These are phyloP conservation scores for Carposina sasakii DNA, from an alignment of 1,140 invertebrate species.

Conservation along the genomic window DNA sequence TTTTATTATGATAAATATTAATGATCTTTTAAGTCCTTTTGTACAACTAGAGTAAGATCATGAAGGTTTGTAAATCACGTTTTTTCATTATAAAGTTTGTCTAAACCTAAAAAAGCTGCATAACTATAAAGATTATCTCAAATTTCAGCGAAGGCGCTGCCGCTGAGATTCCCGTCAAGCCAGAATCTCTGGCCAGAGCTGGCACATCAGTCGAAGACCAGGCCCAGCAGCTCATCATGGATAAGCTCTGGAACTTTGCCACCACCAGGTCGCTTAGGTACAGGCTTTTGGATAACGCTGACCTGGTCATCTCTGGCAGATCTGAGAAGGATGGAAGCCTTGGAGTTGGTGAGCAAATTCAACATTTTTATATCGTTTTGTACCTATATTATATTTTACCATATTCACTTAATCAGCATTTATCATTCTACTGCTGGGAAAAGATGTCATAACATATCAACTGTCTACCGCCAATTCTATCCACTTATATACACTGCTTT, in stretches of 20 bases:
- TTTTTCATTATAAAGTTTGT: too few species aligned
- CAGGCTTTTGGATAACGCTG: slow-evolving; percentile 81
- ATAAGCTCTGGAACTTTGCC: slow-evolving; percentile 83
- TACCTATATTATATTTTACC: slow-evolving; percentile 1
- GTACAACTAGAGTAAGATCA: too few species aligned
- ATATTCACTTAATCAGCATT: background rate
- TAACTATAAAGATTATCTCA: slow-evolving; percentile 7
- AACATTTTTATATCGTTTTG: too few species aligned
- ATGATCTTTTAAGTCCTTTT: too few species aligned
- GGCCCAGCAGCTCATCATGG: slow-evolving; percentile 78
- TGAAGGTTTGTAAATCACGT: too few species aligned
- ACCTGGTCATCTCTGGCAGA: slow-evolving; percentile 80
- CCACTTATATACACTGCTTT: too few species aligned
- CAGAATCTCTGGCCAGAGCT: slow-evolving; percentile 54
- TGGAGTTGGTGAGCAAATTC: slow-evolving; percentile 73
- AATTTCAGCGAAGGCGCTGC: slow-evolving; percentile 51
- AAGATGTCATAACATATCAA: too few species aligned
- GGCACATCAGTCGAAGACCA: slow-evolving; percentile 79
- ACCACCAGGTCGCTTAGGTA: slow-evolving; percentile 80
- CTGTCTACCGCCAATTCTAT: too few species aligned
- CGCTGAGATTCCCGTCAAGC: slow-evolving; percentile 44
- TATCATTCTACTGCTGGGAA: too few species aligned
- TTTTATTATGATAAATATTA: too few species aligned
- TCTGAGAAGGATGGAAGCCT: slow-evolving; percentile 80
- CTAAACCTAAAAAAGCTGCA: too few species aligned